These are phyloP conservation scores for Rhagologus leucostigma DNA, from an alignment of 2,113 vertebrate genomes.

Conservation along the genomic window DNA sequence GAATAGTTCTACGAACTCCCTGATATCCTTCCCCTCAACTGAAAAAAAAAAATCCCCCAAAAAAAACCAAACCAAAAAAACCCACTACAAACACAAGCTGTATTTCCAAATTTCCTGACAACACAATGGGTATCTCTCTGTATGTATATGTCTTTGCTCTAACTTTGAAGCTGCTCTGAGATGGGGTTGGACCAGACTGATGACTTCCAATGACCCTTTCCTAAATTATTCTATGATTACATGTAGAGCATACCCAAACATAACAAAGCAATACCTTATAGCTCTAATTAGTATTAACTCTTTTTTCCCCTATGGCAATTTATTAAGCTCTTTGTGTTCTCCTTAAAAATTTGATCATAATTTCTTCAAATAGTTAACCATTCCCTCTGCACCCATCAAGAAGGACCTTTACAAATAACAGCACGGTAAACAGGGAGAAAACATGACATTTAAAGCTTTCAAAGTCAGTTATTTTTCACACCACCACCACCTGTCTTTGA, in stretches of 20 bases:
- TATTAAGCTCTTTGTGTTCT: neutral
- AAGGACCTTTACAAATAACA: neutral
- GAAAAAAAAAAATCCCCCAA: neutral
- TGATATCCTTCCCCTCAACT: neutral
- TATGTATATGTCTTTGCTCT: rapidly evolving
- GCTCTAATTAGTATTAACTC: neutral
- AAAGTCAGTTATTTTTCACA: neutral
- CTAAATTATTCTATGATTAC: neutral
- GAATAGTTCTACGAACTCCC: neutral
- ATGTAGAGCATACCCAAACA: neutral
- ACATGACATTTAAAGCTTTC: neutral
- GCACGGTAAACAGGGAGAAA: neutral
- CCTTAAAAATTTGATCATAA: neutral
- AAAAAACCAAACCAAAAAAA: neutral
- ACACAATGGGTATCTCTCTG: neutral
- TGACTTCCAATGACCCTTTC: neutral
- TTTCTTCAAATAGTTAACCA: neutral
- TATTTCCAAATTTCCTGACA: neutral
- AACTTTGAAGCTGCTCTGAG: neutral
- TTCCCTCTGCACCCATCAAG: neutral
- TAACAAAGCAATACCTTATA: neutral
- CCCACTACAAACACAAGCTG: neutral
- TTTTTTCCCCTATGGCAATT: neutral
- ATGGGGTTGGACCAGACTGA: neutral
- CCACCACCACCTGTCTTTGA: neutral